A percentile compares a stretch with the other conserved stretches of the same genome.
These are phyloP conservation scores for Phytoseiulus persimilis DNA, from an alignment of 2,888 invertebrate genomes.

Conservation along the genomic window DNA sequence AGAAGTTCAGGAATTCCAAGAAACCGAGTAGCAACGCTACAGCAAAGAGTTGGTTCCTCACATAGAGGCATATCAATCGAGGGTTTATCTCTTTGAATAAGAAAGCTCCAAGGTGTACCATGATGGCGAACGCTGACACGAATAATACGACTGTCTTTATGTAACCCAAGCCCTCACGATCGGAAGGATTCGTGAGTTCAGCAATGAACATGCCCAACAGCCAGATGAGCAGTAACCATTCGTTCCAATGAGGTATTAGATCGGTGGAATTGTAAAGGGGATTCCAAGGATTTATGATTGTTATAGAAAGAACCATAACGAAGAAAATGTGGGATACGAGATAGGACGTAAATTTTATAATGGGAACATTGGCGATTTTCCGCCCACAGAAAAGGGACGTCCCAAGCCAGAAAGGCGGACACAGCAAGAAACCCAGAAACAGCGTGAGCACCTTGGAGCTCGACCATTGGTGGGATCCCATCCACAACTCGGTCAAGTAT, in stretches of 20 bases:
- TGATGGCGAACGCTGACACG: constrained; percentile 80
- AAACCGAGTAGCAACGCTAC: constrained; percentile 88
- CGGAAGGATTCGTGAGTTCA: constrained; percentile 93
- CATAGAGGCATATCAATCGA: constrained; percentile 74
- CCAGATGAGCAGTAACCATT: constrained; percentile 89
- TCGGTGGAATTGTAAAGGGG: constrained; percentile 52
- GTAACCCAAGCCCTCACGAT: constrained; percentile 92
- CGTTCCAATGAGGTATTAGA: constrained; percentile 85
- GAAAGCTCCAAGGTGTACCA: constrained; percentile 70
- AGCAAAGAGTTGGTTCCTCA: constrained; percentile 93
- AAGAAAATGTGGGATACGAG: constrained; percentile 96
- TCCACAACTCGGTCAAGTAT: constrained; percentile 69
- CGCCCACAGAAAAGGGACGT: constrained; percentile 90
- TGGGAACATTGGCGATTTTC: constrained; percentile 93
- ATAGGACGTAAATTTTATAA: constrained; percentile 99
- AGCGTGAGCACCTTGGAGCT: constrained; percentile 87
- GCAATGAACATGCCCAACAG: constrained; percentile 85
- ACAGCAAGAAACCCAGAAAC: constrained; percentile 80
- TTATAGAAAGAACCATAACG: constrained; percentile 81
- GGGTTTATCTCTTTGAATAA: constrained; percentile 52
- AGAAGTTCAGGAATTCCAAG: constrained; percentile 91
- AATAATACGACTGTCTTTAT: constrained; percentile 54
- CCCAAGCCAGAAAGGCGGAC: constrained; percentile 91
- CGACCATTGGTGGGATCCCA: constrained; percentile 91
- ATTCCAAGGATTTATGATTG: constrained; percentile 53